These are phyloP conservation scores for Volucella inanis DNA, from an alignment of 2,888 invertebrate species.

Conservation along the genomic window DNA sequence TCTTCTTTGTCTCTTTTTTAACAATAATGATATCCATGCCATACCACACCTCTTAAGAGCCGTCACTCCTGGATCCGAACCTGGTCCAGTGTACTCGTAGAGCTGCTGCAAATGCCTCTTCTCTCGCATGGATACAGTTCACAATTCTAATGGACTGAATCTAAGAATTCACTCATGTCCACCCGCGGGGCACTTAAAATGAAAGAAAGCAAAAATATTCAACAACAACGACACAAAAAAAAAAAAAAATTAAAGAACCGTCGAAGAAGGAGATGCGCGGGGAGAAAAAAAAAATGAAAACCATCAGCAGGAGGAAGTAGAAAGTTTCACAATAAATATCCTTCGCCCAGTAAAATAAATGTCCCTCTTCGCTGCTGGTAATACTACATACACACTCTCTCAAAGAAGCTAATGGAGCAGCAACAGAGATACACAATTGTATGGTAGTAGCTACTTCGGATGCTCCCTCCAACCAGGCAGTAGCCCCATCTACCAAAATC, in stretches of 20 bases:
- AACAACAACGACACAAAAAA: constrained; percentile 48
- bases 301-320: constrained; percentile 54
- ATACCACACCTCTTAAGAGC: constrained; percentile 71
- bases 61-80: neutral
- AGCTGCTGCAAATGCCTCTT: no score
- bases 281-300: constrained; percentile 13
- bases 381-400: constrained; percentile 46
- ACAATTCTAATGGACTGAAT: constrained; percentile 68
- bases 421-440: constrained; percentile 58
- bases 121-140: constrained; percentile 16
- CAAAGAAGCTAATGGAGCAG: constrained; percentile 74
- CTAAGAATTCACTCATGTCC: constrained; percentile 69
- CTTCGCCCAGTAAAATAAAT: constrained; percentile 68
- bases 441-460: constrained; percentile 12
- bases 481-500: no score
- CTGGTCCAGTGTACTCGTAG: no score
- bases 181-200: constrained; percentile 73
- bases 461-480: no score
- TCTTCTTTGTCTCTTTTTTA: constrained; percentile 65
- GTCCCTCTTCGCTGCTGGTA: constrained; percentile 50
- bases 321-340: constrained; percentile 75
- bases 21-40: constrained; percentile 73
- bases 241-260: neutral
- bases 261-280: neutral
- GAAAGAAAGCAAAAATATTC: constrained; percentile 72